Evolutionary conservation across 2,113 vertebrate genomes (phyloP).

Genomic region (Urocolius indicus): DNA sequence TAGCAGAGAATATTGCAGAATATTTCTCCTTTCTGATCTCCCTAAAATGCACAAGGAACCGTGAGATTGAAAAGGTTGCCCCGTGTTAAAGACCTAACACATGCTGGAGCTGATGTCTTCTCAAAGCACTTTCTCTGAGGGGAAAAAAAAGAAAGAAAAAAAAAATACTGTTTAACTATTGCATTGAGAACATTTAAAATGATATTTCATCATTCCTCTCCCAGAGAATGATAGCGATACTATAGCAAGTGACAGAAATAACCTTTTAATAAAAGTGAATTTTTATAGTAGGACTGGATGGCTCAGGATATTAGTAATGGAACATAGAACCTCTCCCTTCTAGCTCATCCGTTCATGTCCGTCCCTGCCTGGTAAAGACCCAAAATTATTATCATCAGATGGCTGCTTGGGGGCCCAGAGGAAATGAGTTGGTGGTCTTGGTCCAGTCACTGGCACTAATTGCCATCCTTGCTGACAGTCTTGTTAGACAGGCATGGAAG

Average conservation of each 20-base stretch:
- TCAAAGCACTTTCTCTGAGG: conserved; percentile 29
- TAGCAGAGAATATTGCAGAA: background rate
- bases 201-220: conserved; percentile 62
- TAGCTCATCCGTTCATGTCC: conserved; percentile 63
- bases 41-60: background rate
- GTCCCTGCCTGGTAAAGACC: conserved; percentile 50
- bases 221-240: conserved; percentile 67
- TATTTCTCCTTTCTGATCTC: conserved; percentile 10
- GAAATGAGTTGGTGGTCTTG: conserved; percentile 64
- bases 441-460: conserved; percentile 67
- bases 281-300: conserved; percentile 69
- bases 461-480: conserved; percentile 42
- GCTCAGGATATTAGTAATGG: conserved; percentile 70
- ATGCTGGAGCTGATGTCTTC: background rate
- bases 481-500: conserved; percentile 11
- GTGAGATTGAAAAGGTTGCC: conserved; percentile 3
- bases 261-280: conserved; percentile 74
- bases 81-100: background rate
- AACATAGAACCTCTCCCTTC: conserved; percentile 66
- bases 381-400: conserved; percentile 69
- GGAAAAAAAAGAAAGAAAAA: background rate
- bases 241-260: conserved; percentile 71
- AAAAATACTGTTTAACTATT: conserved; percentile 59
- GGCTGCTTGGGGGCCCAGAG: conserved; percentile 61
- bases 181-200: conserved; percentile 68